Evolutionary conservation across 2,888 invertebrate genomes (phyloP).

Genomic region (Panopea generosa): DNA sequence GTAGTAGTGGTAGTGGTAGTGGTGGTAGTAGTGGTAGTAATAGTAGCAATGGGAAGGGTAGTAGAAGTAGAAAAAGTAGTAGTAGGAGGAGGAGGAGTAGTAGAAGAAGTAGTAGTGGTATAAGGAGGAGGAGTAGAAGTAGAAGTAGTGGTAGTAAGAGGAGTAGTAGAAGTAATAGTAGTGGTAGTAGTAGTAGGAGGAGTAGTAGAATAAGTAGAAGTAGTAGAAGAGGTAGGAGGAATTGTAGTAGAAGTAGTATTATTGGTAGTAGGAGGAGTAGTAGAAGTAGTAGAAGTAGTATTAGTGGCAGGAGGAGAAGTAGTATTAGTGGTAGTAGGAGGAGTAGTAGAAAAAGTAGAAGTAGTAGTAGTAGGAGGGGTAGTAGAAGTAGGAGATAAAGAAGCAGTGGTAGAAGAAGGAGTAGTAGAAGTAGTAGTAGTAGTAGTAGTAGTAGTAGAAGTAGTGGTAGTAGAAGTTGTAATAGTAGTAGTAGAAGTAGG

Average conservation of each 20-base stretch:
- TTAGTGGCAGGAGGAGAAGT: no score
- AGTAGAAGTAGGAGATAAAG: no score
- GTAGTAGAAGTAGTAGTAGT: slow-evolving; percentile 11
- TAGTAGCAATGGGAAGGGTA: slow-evolving; percentile 15
- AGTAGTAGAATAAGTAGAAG: no score
- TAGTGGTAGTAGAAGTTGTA: slow-evolving; percentile 12
- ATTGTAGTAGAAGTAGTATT: no score
- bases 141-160: slow-evolving; percentile 21
- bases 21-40: slow-evolving; percentile 25
- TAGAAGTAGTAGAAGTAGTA: no score
- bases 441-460: slow-evolving; percentile 27
- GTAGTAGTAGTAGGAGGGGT: no score
- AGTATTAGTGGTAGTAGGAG: no score
- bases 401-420: slow-evolving; percentile 14
- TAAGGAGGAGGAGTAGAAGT: background rate
- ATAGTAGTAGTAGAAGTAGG: slow-evolving; percentile 27
- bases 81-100: no score
- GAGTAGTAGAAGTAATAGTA: slow-evolving; percentile 4
- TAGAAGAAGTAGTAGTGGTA: background rate
- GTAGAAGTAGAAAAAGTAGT: slow-evolving; percentile 17
- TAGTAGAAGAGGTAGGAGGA: no score
- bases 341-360: no score
- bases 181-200: no score
- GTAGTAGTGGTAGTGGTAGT: slow-evolving; percentile 15
- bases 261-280: no score